Base-by-base conservation (phyloP, 1,140 invertebrate species). In the Littorina saxatilis region DNA sequence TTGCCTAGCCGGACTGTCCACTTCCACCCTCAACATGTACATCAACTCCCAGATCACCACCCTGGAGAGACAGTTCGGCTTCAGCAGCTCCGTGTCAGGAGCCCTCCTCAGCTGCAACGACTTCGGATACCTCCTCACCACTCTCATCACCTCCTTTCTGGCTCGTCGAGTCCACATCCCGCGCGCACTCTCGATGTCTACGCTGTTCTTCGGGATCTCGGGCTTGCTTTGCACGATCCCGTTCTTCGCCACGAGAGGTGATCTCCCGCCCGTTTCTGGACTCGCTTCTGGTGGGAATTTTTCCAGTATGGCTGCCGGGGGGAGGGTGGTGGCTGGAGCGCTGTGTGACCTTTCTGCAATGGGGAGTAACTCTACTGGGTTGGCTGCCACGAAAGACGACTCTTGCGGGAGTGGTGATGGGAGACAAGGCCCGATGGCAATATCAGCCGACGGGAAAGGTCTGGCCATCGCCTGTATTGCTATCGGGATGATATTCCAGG, bases 41-140 rank as follows among this genome's bases (percentile, higher is more conserved):
- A 78, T 87, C 68, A 80, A 50, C 78, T 80, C 39, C 5, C 87
- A 90, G 81, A 83, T 90, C 37, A 88, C 89, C 9, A 90, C 88
- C 17, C 40, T 90, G 13, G 89, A 90, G 70, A 84, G 85, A 75
- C 83, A 87, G 63, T 90, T 90, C 80, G 89, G 89, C 35, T 88
- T 91, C 39, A 84, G 84, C 63, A 90, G 88, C 55, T 66, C 86
- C 23, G 80, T 90, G 29, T 87, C 81, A 40, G 90, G 90, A 5
- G 83, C 90, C 47, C 37, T 91, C 0, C 81, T 90, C 82, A 87
- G 86, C 77, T 87, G 87, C 68, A 90, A 91, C 80, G 90, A 91
- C 75, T 84, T 91, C 5, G 88, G 88, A n/a, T 90, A 84, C 80
- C 83, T 91, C 11, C 32, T 83, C 4, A 84, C 86, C 32, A 89